Base-by-base conservation (phyloP, 2,113 vertebrate species). In the Furnarius figulus region DNA sequence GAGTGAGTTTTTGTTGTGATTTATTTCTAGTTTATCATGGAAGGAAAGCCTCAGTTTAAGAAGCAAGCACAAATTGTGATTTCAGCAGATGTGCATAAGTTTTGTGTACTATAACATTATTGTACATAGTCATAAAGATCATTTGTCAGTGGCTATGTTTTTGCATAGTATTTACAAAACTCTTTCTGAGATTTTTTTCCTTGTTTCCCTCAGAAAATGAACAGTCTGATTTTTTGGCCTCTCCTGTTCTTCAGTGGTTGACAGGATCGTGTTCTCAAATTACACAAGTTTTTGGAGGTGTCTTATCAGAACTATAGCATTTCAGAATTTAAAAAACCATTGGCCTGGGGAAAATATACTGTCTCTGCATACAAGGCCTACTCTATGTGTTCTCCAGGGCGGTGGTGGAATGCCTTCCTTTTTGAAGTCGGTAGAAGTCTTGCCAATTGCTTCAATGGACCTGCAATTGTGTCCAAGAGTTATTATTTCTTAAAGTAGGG, bases 391-490 rank as follows among this genome's bases (percentile, higher is more conserved):
- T 90, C 65, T 80, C 83, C 67, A 77, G 40, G 85, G 28, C 39
- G 42, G 59, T 71, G 71, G 21, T 88, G 75, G 76, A 85, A 90
- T 96, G 91, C 37, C 40, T 87, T 80, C 59, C 47, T 47, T 75
- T 93, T 79, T 96, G 33, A 95, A 96, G 79, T 82, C 44, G 39
- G 40, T 39, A 52, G 59, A 71, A 94, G 30, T 90, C 49, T 91
- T 91, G 93, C 85, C 95, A 94, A 1, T 80, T 76, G n/a, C 63
- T 94, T 95, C 82, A 94, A 20, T 80, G 72, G 42, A 93, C 52
- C 50, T 94, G 79, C 47, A 94, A 6, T 67, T 59, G 19, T 59
- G 73, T 89, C 95, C 85, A 96, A 83, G 50, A 73, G 74, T 50
- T 91, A 87, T 87, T 93, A 84, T 81, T 95, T 93, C 65, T 81